Percentiles rank a stretch among this genome's conserved stretches.
Conservation (phyloP, 64 coral and sea anemone genomes). For the Trachythela sp. region DNA sequence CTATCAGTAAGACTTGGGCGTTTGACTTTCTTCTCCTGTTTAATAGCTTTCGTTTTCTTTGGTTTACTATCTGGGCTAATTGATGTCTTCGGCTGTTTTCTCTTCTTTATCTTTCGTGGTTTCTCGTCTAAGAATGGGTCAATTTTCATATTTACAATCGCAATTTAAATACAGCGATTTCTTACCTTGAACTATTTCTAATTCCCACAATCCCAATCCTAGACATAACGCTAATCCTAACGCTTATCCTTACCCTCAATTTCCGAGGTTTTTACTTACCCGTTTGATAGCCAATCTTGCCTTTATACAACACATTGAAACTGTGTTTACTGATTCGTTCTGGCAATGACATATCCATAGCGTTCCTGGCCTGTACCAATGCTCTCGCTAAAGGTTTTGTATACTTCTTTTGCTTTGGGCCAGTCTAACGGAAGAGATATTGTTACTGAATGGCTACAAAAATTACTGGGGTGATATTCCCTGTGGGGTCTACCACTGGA, state of each 20-base stretch:
- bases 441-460: background rate
- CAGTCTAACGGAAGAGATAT: background rate
- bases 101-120: background rate
- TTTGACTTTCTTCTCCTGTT: background rate
- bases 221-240: too few species aligned
- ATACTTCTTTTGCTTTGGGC: background rate
- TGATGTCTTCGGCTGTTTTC: background rate
- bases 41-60: background rate
- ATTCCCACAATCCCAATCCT: too few species aligned
- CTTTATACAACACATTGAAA: background rate
- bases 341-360: background rate
- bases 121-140: background rate
- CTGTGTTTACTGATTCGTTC: background rate
- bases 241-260: background rate
- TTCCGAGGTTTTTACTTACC: background rate
- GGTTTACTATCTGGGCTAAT: background rate
- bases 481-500: background rate
- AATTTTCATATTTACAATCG: too few species aligned
- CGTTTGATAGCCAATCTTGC: background rate
- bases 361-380: background rate
- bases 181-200: too few species aligned
- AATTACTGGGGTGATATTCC: background rate
- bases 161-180: too few species aligned
- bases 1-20: background rate
- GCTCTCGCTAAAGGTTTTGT: background rate